phyloP scores from a whole-genome alignment of 2,113 vertebrate species.

The Axis porcinus region DNA sequence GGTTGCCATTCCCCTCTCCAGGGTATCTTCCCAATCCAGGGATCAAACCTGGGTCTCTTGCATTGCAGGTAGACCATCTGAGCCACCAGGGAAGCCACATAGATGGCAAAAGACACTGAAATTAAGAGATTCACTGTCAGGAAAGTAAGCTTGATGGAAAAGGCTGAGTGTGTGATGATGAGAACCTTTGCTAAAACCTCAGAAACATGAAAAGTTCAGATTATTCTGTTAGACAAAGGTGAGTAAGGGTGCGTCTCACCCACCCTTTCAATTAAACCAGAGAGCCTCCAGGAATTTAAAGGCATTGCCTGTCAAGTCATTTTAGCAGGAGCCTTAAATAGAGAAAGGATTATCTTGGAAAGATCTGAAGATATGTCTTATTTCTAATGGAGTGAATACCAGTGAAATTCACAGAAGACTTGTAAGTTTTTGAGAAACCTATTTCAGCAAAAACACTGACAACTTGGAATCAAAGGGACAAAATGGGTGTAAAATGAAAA shows the following conservation, averaged over 20 bases:
- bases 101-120: neutral
- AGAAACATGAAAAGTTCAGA: neutral
- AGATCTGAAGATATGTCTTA: neutral
- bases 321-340: neutral
- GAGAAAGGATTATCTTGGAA: neutral
- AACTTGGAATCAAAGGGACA: neutral
- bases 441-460: neutral
- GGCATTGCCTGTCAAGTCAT: neutral
- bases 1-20: neutral
- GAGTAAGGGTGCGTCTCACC: neutral
- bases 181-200: neutral
- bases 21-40: neutral
- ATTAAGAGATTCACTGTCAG: neutral
- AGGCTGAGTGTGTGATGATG: neutral
- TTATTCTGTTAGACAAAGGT: neutral
- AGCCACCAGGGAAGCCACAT: neutral
- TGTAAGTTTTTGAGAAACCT: neutral
- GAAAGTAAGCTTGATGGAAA: neutral
- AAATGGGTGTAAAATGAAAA: neutral
- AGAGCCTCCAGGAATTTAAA: neutral
- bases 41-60: neutral
- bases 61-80: neutral
- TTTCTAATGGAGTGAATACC: neutral
- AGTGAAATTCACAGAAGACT: neutral
- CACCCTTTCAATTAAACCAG: neutral